Evolutionary conservation across 2,888 invertebrate species (phyloP).

Genomic region (Drosophila rubida): DNA sequence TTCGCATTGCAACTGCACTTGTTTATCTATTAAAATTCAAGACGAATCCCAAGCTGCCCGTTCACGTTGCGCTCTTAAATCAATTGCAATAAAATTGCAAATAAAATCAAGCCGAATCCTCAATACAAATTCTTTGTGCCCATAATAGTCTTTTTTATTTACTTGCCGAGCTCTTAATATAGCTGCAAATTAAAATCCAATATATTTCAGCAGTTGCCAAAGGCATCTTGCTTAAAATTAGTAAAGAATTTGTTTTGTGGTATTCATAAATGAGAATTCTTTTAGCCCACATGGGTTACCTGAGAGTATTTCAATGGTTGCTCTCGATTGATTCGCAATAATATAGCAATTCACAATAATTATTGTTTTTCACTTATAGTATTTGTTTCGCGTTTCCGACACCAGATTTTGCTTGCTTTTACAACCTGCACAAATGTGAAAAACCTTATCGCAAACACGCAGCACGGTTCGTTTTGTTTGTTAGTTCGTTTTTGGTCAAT

Average conservation of each 20-base stretch:
- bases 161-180: not conserved
- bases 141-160: not conserved
- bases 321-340: not conserved
- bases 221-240: not conserved
- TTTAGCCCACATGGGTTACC: too few relatives aligned
- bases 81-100: conserved; percentile 1
- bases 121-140: not conserved
- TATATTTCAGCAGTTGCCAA: not conserved
- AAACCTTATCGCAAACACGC: conserved; percentile 3
- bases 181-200: not conserved
- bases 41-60: conserved; percentile 8
- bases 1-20: conserved; percentile 22
- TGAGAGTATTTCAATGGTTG: too few relatives aligned
- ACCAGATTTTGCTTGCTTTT: not conserved
- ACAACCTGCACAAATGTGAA: not conserved
- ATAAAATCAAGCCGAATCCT: not conserved
- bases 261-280: too few relatives aligned
- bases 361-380: not conserved
- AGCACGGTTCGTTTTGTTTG: conserved; percentile 6
- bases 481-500: not conserved
- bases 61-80: conserved; percentile 18
- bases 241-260: too few relatives aligned
- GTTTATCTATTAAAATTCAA: conserved; percentile 24
- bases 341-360: not conserved
- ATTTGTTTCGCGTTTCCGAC: not conserved